Percentiles rank a stretch among this genome's conserved stretches.
Conservation (phyloP, 2,888 invertebrate species). For the Agonopterix arenella region DNA sequence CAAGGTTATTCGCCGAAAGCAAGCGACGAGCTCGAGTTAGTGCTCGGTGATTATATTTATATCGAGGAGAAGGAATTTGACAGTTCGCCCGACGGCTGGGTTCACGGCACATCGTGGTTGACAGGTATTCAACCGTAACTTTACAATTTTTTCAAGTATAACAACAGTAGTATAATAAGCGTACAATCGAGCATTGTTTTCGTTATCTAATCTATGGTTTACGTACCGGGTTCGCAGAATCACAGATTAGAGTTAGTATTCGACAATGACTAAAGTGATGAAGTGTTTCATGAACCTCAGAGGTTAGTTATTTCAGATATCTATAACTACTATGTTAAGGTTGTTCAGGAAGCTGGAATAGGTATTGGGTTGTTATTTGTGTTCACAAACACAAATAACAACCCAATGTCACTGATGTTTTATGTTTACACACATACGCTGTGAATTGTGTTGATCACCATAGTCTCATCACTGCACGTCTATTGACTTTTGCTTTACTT, state of each 20-base stretch:
- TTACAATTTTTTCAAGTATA: background rate
- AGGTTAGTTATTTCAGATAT: constrained; percentile 34
- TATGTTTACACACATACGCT: too few species aligned
- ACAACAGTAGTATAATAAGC: background rate
- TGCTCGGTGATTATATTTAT: constrained; percentile 91
- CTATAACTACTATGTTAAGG: too few species aligned
- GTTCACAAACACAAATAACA: too few species aligned
- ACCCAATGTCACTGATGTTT: too few species aligned
- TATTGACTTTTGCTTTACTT: too few species aligned
- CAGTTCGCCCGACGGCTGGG: constrained; percentile 90
- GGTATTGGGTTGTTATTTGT: too few species aligned
- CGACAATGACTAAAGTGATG: constrained; percentile 27
- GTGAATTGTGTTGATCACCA: too few species aligned
- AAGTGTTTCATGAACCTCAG: constrained; percentile 34
- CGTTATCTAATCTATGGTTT: constrained; percentile 10
- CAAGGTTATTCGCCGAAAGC: constrained; percentile 86
- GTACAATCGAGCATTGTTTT: background rate
- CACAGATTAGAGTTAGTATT: constrained; percentile 6
- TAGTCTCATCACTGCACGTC: too few species aligned
- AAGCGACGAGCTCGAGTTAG: constrained; percentile 89
- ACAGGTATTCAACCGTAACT: constrained; percentile 68
- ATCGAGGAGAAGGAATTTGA: constrained; percentile 84
- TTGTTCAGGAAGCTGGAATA: too few species aligned
- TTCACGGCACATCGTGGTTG: constrained; percentile 89
- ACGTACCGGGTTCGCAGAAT: too few species aligned